Base-by-base conservation (phyloP, 2,888 invertebrate species). In the Sphaeridia pumilis region DNA sequence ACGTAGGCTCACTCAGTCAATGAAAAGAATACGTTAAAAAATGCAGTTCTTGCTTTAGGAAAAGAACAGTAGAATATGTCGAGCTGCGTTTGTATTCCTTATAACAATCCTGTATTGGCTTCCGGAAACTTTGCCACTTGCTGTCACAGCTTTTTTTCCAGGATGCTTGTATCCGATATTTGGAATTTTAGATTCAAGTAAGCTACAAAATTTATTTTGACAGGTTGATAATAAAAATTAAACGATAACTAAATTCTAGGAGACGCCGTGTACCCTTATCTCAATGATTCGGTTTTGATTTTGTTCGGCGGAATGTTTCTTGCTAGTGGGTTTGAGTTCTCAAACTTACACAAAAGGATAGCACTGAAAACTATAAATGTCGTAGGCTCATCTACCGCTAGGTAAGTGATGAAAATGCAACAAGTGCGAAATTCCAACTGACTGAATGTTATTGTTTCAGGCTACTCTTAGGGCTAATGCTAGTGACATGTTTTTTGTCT, bases 291-390 rank as follows among this genome's bases (percentile, higher is more conserved):
- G 17, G 21, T 49, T 4, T 2, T 49, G 5, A 41, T 49, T 3
- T 35, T 49, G 7, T 36, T 49, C 26, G 27, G 27, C 5, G 38
- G 49, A 3, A 41, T 49, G n/a, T 4, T 28, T 12, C 5, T 49
- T 2, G 49, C 49, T 2, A 12, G 26, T 4, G 27, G 27, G 3
- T 49, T 49, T 24, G 49, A 49, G n/a, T 49, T 26, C 24, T 41
- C 41, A 21, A 12, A 27, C 3, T 20, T 49, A 2, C 49, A 49
- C 17, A 49, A 49, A 27, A 7, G 49, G n/a, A 24, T 49, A 3
- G 49, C 49, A 2, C 27, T 49, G 3, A 41, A 38, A 10, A 26
- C 38, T 14, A 49, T 49, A 41, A 10, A 41, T 3, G n/a, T 10
- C 3, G 17, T 49, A 4, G 49, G 49, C 10, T 25, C 27, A 4